Base-by-base conservation (phyloP, 2,113 vertebrate genomes). In the Ptilorrhoa leucosticta region DNA sequence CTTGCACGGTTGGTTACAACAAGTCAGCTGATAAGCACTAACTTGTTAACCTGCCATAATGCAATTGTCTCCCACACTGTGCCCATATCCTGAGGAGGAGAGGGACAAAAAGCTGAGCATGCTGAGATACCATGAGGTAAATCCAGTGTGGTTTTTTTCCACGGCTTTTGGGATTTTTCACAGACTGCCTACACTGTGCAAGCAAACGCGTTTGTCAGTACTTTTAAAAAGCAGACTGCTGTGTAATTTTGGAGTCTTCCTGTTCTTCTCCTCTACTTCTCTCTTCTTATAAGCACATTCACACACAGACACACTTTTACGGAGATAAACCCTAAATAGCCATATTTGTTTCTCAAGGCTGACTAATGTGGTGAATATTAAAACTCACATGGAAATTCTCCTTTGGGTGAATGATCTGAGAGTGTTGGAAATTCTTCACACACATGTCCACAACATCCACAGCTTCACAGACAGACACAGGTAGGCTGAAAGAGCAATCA, bases 401-500 rank as follows among this genome's bases (percentile, higher is more conserved):
- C 64, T 66, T 76, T 66, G n/a, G 23, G 16, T 85, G 75, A 94
- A 87, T 56, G 64, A 61, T 87, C 44, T 54, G 66, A 70, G 54
- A 54, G 26, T 42, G 19, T 19, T 63, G 64, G 85, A 94, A 96
- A 89, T 51, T 71, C 78, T 89, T 94, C 15, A 3, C 81, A 53
- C 70, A 51, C 78, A n/a, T 44, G 79, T 90, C 89, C 92, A 91
- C 65, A 95, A 84, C 90, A 96, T 95, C 96, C 89, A 83, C 71
- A 83, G 84, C 86, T 94, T 92, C 78, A 73, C 44, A 68, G 86
- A 92, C 78, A 92, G 90, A 91, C 90, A 85, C 88, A 94, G 91
- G 90, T 97, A 91, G 89, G 89, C 86, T 81, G 73, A 96, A 96
- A 96, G 84, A 96, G 92, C 92, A 95, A 94, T 94, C 93, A 72